Percentiles rank a stretch among this genome's conserved stretches.
Evolutionary conservation across 2,113 vertebrate genomes (phyloP).

Genomic region (Ivindomyrus marchei): DNA sequence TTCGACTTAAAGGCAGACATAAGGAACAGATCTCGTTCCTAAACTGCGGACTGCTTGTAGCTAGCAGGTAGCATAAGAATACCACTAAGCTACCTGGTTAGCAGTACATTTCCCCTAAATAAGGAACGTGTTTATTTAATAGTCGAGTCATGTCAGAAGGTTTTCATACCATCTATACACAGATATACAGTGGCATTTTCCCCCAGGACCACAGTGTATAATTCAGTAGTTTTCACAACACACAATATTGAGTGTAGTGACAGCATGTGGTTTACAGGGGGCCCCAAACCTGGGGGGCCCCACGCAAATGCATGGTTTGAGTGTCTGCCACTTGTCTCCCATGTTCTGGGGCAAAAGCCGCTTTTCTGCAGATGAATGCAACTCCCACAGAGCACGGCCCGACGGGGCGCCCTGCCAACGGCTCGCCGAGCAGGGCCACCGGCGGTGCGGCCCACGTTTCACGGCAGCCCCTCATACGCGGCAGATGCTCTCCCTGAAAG

Average conservation of each 20-base stretch:
- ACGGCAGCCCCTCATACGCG: not conserved
- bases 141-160: not conserved
- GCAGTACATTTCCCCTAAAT: not conserved
- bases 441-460: not conserved
- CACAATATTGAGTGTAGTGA: not conserved
- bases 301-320: not conserved
- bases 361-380: not conserved
- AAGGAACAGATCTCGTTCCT: not conserved
- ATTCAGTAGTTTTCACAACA: not conserved
- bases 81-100: not conserved
- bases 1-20: not conserved
- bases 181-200: not conserved
- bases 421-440: not conserved
- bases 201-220: not conserved
- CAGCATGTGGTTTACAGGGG: not conserved
- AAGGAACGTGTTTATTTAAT: not conserved
- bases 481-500: conserved; percentile 44
- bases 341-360: not conserved
- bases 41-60: not conserved
- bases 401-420: not conserved
- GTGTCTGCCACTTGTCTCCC: not conserved
- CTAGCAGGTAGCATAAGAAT: not conserved
- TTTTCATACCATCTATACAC: not conserved
- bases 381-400: not conserved
- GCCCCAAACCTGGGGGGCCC: not conserved